Base-by-base conservation (phyloP, 2,888 invertebrate species). In the Athetis lepigone region DNA sequence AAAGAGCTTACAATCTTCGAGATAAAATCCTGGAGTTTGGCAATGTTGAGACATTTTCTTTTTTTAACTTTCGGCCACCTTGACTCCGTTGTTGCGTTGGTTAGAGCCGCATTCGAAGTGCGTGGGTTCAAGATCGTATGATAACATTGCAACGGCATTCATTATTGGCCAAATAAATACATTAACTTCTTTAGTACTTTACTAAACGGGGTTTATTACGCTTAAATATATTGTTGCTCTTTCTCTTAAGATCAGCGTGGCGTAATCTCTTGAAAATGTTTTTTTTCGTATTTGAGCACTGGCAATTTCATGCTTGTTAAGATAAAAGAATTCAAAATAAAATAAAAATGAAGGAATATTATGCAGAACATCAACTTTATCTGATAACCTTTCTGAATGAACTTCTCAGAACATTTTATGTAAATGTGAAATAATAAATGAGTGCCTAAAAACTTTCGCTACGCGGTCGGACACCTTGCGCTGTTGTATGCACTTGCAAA, bases 91-190 rank as follows among this genome's bases (percentile, higher is more conserved):
- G 52, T 72, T 68, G 66, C 55, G 56, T n/a, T 56, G 69, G 47
- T 61, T 56, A 65, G 49, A 64, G 52, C 60, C 52, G 66, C 63
- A 55, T 58, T 27, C 36, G 42, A 19, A 39, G 19, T 51, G 81
- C 73, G 85, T 85, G 84, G 85, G 85, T 79, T 81, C 77, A 80
- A 65, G 80, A 79, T 75, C 78, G 54, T 56, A 55, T 46, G 33
- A 51, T 68, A 63, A 50, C 42, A 68, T 76, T 76, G 75, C 75
- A 58, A 76, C 60, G 67, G 68, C 75, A 82, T 79, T 81, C 70
- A 61, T 80, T 77, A 71, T 80, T 72, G 57, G 50, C 61, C 54
- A 79, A 79, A 77, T 70, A 60, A 66, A 70, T 55, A 65, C 67
- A 43, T 66, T 68, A 40, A 58, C 46, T 59, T 60, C 37, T 67